Base-by-base conservation (phyloP, 2,797 vertebrate species). In the Aplochiton taeniatus region DNA sequence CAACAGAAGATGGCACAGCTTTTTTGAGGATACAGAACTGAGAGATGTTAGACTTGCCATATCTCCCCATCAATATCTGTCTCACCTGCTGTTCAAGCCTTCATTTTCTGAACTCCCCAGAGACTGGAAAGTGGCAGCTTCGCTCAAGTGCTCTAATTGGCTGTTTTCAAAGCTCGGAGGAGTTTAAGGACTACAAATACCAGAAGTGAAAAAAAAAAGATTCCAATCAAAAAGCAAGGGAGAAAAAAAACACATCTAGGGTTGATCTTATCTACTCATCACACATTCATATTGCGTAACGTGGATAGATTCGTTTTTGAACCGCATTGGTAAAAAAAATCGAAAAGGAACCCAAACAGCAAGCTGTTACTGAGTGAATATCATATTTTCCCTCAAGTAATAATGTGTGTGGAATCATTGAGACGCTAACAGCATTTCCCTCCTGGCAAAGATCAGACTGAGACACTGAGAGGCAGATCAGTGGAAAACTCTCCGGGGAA, bases 371-470 rank as follows among this genome's bases (percentile, higher is more conserved):
- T 66, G 52, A 82, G 75, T 61, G 68, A 74, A 74, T 66, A 78
- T 72, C 58, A 57, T 77, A 78, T 68, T 74, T 76, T 81, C 79
- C 20, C 45, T 79, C 78, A 76, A 82, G 65, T 80, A 82, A 80
- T 77, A 69, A 72, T 62, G 69, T 8, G 57, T 46, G 56, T 0
- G 48, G 49, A 62, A 45, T 79, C 73, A 77, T 79, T 80, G 44
- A 75, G 83, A 68, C 63, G 74, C 60, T 61, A 75, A 72, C 68
- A 68, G 80, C 69, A 58, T 84, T 84, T 84, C 83, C 65, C 77
- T 85, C 58, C 58, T 74, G 72, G 77, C 79, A 67, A 66, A 84
- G 84, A 86, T 81, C 81, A 83, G 76, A 77, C 73, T 65, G 66
- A 79, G 68, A 71, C 79, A 66, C 72, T 13, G 63, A 74, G 63